These are phyloP conservation scores for Andrena minutula DNA, from an alignment of 2,888 invertebrate genomes.

Conservation along the genomic window DNA sequence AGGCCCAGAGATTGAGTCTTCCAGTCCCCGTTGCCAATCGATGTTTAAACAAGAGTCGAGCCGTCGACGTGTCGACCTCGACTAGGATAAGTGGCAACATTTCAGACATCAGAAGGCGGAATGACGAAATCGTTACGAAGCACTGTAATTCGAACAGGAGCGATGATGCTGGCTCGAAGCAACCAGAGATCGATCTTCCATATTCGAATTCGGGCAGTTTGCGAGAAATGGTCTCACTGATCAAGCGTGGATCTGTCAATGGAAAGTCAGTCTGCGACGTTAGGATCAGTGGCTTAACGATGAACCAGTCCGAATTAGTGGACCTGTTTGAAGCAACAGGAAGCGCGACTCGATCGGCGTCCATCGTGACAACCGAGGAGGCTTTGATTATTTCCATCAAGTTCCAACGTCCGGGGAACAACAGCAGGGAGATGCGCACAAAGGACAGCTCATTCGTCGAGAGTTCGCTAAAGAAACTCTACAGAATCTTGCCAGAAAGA, in stretches of 20 bases:
- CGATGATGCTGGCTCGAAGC: background rate
- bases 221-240: conserved; percentile 23
- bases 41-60: conserved; percentile 10
- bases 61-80: conserved; percentile 39
- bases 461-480: background rate
- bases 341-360: conserved; percentile 11
- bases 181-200: background rate
- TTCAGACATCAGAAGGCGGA: background rate
- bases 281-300: conserved; percentile 24
- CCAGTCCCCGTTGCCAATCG: background rate
- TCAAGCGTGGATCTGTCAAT: conserved; percentile 8
- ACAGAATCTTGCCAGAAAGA: conserved; percentile 10
- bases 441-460: background rate
- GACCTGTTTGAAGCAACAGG: conserved; percentile 28
- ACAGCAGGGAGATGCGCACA: too few species aligned
- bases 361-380: conserved; percentile 32
- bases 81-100: conserved; percentile 26
- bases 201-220: background rate
- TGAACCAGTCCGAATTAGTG: conserved; percentile 36
- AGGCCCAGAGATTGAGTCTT: background rate
- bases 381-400: conserved; percentile 40
- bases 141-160: background rate
- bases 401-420: conserved; percentile 5
- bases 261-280: conserved; percentile 43
- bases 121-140: background rate